phyloP scores from a whole-genome alignment of 2,797 vertebrate species.

The Bryconaethiops microstoma region DNA sequence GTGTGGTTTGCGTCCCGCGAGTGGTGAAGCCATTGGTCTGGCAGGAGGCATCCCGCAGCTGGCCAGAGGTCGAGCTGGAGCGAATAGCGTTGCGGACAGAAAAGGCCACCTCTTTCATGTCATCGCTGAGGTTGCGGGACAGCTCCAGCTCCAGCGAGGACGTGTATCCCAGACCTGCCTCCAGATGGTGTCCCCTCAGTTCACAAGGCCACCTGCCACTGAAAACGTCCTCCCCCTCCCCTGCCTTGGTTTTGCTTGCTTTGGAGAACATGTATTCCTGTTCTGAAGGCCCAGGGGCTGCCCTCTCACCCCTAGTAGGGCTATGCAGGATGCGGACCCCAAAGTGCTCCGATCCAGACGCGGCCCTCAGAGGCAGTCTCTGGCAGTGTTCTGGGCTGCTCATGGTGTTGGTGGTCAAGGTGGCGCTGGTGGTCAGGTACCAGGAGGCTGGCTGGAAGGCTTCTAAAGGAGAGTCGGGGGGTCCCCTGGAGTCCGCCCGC shows the following conservation, averaged over 20 bases:
- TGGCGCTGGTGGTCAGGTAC: conserved; percentile 95
- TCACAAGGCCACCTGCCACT: conserved; percentile 84
- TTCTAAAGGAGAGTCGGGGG: conserved; percentile 71
- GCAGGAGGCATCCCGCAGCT: conserved; percentile 86
- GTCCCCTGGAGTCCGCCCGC: conserved; percentile 75
- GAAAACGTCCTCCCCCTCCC: conserved; percentile 78
- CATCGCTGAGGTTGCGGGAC: conserved; percentile 93
- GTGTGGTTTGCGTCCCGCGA: conserved; percentile 89
- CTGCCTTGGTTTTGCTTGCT: conserved; percentile 70
- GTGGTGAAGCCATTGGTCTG: conserved; percentile 92
- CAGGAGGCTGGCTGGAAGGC: conserved; percentile 87
- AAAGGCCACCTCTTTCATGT: conserved; percentile 98
- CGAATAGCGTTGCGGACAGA: conserved; percentile 88
- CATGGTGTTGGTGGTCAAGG: conserved; percentile 93
- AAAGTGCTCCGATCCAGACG: conserved; percentile 79
- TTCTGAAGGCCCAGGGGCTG: conserved; percentile 72
- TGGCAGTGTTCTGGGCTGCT: conserved; percentile 92
- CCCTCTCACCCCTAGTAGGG: conserved; percentile 71
- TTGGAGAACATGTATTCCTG: conserved; percentile 70
- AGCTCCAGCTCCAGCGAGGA: conserved; percentile 87
- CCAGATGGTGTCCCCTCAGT: conserved; percentile 73
- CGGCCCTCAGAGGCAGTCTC: conserved; percentile 72
- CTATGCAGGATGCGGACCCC: conserved; percentile 87
- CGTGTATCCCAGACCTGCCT: conserved; percentile 87
- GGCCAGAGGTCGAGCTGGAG: conserved; percentile 56